Evolutionary conservation across 2,113 vertebrate genomes (phyloP), one percentile per base, ranked within the genome.

Genomic region (Vireo altiloquus): DNA sequence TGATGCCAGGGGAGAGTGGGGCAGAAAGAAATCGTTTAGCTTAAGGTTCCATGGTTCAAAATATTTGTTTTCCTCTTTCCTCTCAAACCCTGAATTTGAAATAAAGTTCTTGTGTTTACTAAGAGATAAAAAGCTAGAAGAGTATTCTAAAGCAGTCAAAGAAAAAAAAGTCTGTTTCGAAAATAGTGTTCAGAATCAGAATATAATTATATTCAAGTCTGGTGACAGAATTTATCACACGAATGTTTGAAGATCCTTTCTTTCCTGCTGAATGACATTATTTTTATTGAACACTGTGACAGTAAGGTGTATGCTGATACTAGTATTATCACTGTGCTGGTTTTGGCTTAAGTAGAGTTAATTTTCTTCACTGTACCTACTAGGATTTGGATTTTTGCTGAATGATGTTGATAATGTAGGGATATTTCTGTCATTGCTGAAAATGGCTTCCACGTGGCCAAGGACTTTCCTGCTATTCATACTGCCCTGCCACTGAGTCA

Each of bases 1-100:
- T 50, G 24, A 35, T 60, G 6, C 3, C 7, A 44, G 28, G 4
- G 5, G 3, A 74, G 4, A 21, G 2, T 1, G 0, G 2, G 4
- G 3, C 19, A 71, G 9, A 31, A 19, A 57, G 9, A 61, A 56
- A 31, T 33, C 33, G 3, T 16, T 87, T 69, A 74, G 7, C 11
- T 53, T 65, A 70, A 61, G 5, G 6, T 75, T 7, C 22, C 19
- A 23, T 20, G 7, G 37, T 37, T 70, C 31, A 87, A 77, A 84
- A 53, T 52, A 52, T 7, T 53, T 87, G 47, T 23, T 76, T 59
- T 91, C 77, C 18, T 72, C 2, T 52, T 77, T 81, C 21, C 6
- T 81, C 9, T 25, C 23, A 82, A 72, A 42, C 52, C 2, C 5
- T 70, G 13, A 33, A 2, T 3, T 23, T 60, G 74, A 77, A 69